Evolutionary conservation across 1,140 invertebrate genomes (phyloP).

Genomic region (Drosophila miranda): DNA sequence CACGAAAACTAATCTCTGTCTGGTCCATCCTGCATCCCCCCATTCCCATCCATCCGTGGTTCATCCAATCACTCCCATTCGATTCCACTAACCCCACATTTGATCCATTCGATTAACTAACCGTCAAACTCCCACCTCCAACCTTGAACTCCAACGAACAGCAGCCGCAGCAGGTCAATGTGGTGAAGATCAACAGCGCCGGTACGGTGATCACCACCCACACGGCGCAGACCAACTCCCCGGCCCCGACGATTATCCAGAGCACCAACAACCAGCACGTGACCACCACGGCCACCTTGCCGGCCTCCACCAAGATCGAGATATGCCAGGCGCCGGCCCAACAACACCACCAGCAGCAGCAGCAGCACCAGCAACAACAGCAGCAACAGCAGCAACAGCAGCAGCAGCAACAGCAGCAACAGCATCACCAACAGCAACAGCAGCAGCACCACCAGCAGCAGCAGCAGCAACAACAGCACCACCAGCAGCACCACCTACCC

Average conservation of each 20-base stretch:
- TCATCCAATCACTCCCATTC: background rate
- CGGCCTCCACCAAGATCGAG: slow-evolving; percentile 80
- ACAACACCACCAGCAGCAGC: slow-evolving; percentile 62
- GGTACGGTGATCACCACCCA: slow-evolving; percentile 79
- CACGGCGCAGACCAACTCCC: slow-evolving; percentile 69
- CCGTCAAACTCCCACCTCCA: slow-evolving; percentile 5
- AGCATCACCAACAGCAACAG: slow-evolving; percentile 18
- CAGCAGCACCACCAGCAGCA: background rate
- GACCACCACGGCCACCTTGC: slow-evolving; percentile 77
- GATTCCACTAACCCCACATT: slow-evolving; percentile 2
- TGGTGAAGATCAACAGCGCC: slow-evolving; percentile 80
- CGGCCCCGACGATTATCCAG: slow-evolving; percentile 77
- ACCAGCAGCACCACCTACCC: slow-evolving; percentile 10
- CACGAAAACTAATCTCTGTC: too few species aligned
- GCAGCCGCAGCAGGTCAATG: slow-evolving; percentile 83
- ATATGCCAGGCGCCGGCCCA: slow-evolving; percentile 70
- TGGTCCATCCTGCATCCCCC: too few species aligned
- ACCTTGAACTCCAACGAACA: slow-evolving; percentile 7
- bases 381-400: slow-evolving; percentile 81
- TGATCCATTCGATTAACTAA: slow-evolving; percentile 21
- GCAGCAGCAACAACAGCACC: background rate
- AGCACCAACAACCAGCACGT: slow-evolving; percentile 80
- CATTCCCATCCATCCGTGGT: too few species aligned
- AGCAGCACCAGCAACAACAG: slow-evolving; percentile 54
- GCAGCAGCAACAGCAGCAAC: slow-evolving; percentile 41